These are phyloP conservation scores for Bucorvus abyssinicus DNA, from an alignment of 2,797 vertebrate species.

Conservation along the genomic window DNA sequence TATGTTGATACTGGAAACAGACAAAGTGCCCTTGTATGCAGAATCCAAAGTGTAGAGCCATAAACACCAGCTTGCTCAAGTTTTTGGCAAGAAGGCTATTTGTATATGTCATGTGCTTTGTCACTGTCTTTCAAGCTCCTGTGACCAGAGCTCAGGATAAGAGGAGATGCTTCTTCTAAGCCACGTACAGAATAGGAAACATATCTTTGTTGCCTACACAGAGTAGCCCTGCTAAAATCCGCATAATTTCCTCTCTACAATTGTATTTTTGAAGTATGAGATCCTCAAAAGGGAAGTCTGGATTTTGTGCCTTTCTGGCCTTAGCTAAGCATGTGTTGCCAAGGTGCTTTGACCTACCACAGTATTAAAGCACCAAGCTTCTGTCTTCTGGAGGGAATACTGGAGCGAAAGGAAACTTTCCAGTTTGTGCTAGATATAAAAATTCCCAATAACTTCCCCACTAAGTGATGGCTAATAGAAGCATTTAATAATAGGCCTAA, in stretches of 20 bases:
- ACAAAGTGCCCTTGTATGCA: neutral
- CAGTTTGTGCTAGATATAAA: neutral
- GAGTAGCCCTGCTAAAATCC: neutral
- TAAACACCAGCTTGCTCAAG: neutral
- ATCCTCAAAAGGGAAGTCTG: neutral
- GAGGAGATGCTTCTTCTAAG: neutral
- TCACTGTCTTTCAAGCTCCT: neutral
- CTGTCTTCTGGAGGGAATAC: neutral
- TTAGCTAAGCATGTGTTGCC: neutral
- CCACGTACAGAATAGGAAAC: neutral
- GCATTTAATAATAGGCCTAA: neutral
- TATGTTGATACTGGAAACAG: neutral
- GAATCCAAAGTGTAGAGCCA: neutral
- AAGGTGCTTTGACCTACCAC: neutral
- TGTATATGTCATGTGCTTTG: neutral
- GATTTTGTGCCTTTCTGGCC: neutral
- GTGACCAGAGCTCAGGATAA: neutral
- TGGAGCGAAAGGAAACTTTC: neutral
- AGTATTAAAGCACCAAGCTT: neutral
- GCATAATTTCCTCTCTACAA: neutral
- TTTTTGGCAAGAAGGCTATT: neutral
- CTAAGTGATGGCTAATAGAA: neutral
- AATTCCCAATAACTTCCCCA: neutral
- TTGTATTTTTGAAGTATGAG: neutral
- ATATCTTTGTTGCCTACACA: neutral